These are phyloP conservation scores for Elaeidobius kamerunicus DNA, from an alignment of 2,888 invertebrate species.

Conservation along the genomic window DNA sequence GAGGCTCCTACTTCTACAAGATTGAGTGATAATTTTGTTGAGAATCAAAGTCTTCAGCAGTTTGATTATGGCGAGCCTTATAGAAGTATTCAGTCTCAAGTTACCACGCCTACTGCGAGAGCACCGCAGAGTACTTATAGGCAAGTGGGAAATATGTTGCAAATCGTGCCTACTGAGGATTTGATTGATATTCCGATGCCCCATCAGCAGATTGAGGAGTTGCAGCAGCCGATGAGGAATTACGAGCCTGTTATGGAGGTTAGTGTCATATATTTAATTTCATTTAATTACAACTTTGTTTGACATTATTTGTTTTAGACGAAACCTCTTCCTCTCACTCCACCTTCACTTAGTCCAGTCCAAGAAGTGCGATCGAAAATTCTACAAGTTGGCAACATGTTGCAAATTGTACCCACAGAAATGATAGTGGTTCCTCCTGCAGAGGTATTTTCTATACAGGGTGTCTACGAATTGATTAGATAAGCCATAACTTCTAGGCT, in stretches of 20 bases:
- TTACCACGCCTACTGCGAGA: slow-evolving; percentile 3
- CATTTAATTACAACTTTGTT: neutral
- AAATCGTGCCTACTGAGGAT: slow-evolving; percentile 53
- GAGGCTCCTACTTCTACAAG: neutral
- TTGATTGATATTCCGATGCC: slow-evolving; percentile 20
- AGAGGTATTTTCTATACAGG: too few species aligned
- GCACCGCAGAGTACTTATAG: slow-evolving; percentile 36
- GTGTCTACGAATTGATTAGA: too few species aligned
- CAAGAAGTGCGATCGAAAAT: slow-evolving; percentile 32
- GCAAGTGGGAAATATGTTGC: slow-evolving; percentile 60
- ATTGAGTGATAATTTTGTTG: neutral
- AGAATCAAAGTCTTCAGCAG: neutral
- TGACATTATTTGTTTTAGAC: neutral
- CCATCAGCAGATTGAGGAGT: neutral
- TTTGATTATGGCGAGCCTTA: slow-evolving; percentile 14
- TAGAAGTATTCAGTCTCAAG: slow-evolving; percentile 13
- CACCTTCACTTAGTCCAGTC: slow-evolving; percentile 1
- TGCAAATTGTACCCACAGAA: slow-evolving; percentile 59
- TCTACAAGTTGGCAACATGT: slow-evolving; percentile 57
- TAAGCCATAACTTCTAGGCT: too few species aligned
- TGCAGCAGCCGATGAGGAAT: neutral
- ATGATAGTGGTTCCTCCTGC: slow-evolving; percentile 33
- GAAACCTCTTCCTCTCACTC: neutral
- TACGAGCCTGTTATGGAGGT: slow-evolving; percentile 1
- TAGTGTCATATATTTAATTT: too few species aligned